phyloP scores from a whole-genome alignment of 2,888 invertebrate genomes.

The Metallyticus violacea region DNA sequence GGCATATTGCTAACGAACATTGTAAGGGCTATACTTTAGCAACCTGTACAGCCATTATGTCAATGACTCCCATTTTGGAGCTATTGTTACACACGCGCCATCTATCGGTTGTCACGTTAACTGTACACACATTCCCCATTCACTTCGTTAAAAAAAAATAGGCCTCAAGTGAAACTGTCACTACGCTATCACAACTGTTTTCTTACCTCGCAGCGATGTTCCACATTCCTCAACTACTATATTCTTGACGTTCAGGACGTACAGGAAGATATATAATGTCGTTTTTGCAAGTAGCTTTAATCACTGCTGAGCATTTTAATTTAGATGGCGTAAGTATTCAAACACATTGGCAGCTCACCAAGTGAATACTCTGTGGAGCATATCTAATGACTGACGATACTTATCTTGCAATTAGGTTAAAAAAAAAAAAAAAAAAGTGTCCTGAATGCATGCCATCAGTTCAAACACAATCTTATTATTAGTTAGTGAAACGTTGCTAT shows the following conservation, averaged over 20 bases:
- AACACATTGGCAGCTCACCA: too few species aligned
- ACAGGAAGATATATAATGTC: too few species aligned
- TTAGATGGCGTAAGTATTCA: too few species aligned
- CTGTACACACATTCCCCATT: slow-evolving; percentile 5
- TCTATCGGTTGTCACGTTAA: slow-evolving; percentile 23
- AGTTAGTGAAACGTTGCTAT: too few species aligned
- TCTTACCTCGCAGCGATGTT: not conserved
- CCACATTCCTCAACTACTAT: not conserved
- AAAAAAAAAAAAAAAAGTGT: too few species aligned
- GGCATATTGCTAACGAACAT: not conserved
- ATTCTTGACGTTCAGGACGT: not conserved
- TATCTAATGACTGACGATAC: too few species aligned
- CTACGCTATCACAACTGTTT: not conserved
- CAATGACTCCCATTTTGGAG: slow-evolving; percentile 38
- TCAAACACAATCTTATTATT: too few species aligned
- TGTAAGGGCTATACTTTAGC: slow-evolving; percentile 28
- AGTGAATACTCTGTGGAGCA: too few species aligned
- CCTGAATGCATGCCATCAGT: too few species aligned
- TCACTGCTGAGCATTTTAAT: too few species aligned
- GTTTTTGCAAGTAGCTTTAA: too few species aligned
- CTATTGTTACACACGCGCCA: slow-evolving; percentile 29
- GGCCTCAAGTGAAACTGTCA: not conserved
- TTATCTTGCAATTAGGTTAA: too few species aligned
- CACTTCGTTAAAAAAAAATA: not conserved
- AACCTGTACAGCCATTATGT: slow-evolving; percentile 38